Evolutionary conservation across 2,888 invertebrate genomes (phyloP).

Genomic region (Leptopterna dolabrata): DNA sequence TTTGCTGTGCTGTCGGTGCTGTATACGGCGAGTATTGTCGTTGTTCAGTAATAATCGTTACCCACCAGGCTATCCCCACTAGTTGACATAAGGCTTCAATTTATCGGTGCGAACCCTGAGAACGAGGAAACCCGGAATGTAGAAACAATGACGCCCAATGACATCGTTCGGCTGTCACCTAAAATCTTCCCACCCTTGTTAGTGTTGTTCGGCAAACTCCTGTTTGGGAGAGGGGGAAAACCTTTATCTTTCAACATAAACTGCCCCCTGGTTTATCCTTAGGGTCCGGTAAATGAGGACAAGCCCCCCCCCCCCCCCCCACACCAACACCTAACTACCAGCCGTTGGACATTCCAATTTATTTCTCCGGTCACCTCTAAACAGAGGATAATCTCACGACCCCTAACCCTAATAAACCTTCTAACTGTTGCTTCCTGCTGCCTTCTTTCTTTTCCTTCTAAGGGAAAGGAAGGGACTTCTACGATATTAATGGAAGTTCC

Average conservation of each 20-base stretch:
- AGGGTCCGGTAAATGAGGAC: slow-evolving; percentile 53
- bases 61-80: no score
- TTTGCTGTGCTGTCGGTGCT: no score
- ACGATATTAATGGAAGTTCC: slow-evolving; percentile 49
- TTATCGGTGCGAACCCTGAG: neutral
- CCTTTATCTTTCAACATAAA: slow-evolving; percentile 48
- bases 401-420: slow-evolving; percentile 56
- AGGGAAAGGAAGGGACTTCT: neutral
- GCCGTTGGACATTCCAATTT: slow-evolving; percentile 54
- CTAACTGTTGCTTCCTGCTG: slow-evolving; percentile 56
- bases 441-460: neutral
- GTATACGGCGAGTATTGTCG: no score
- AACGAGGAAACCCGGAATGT: neutral
- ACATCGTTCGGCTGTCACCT: slow-evolving; percentile 7
- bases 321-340: slow-evolving; percentile 16
- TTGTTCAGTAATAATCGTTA: no score
- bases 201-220: neutral
- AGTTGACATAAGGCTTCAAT: neutral
- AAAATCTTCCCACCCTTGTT: slow-evolving; percentile 11
- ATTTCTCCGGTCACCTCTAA: slow-evolving; percentile 56
- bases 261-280: slow-evolving; percentile 46
- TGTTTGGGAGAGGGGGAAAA: neutral
- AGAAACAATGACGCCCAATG: slow-evolving; percentile 3
- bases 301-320: slow-evolving; percentile 30
- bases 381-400: slow-evolving; percentile 56